A percentile compares a stretch with the other conserved stretches of the same genome.
These are phyloP conservation scores for Schizaphis graminum DNA, from an alignment of 2,888 invertebrate genomes.

Conservation along the genomic window DNA sequence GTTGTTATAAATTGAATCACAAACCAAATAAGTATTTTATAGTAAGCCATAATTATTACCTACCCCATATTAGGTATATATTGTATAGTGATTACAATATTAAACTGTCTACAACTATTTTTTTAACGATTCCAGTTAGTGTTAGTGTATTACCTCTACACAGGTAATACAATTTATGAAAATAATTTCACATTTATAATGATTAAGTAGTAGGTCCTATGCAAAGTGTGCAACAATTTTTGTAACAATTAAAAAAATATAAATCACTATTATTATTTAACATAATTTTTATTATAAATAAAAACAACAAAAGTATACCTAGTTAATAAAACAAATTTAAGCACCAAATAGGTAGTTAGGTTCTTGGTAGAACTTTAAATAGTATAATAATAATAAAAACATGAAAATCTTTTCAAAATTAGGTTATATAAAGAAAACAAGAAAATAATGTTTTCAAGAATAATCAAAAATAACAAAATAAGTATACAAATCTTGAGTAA, in stretches of 20 bases:
- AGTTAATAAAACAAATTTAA: too few species aligned
- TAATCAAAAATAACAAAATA: neutral
- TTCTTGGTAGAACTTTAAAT: neutral
- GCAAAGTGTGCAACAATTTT: neutral
- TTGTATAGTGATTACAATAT: neutral
- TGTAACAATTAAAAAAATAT: neutral
- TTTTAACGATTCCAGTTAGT: neutral
- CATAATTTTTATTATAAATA: conserved; percentile 22
- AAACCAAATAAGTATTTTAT: neutral
- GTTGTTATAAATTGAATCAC: conserved; percentile 3
- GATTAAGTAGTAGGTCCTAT: neutral
- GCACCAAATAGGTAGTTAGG: too few species aligned
- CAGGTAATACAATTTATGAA: neutral
- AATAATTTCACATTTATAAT: conserved; percentile 11
- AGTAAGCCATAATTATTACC: neutral
- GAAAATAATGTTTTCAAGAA: neutral
- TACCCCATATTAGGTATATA: neutral
- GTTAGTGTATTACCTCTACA: conserved; percentile 9
- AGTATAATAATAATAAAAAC: neutral
- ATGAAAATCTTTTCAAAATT: neutral
- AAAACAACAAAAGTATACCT: neutral
- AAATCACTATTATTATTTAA: neutral
- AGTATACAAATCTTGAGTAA: neutral
- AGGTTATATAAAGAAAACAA: neutral
- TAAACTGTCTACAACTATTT: conserved; percentile 13